phyloP scores from a whole-genome alignment of 2,888 invertebrate species.

The Cheilosia grossa region DNA sequence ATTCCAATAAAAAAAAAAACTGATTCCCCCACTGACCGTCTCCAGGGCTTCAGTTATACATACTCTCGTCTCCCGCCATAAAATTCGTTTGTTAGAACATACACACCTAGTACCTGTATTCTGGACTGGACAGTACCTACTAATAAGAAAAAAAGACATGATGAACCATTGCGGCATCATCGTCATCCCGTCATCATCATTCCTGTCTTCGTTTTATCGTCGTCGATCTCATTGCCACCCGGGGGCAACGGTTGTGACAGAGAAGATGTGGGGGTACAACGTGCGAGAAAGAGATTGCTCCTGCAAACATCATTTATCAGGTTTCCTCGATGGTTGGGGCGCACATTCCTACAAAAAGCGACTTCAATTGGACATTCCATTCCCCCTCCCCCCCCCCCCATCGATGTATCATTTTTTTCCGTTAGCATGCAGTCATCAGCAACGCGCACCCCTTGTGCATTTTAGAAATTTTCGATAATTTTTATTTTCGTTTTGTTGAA shows the following conservation, averaged over 20 bases:
- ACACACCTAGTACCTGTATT: not conserved
- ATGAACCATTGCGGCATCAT: constrained; percentile 52
- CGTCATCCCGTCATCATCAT: constrained; percentile 61
- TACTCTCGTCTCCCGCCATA: too few species aligned
- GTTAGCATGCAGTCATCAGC: constrained; percentile 51
- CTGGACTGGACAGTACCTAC: not conserved
- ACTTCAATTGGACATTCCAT: constrained; percentile 51
- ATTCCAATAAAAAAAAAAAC: not conserved
- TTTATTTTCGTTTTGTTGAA: constrained; percentile 41
- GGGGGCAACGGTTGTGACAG: not conserved
- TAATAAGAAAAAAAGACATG: constrained; percentile 11
- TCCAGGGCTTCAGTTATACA: too few species aligned
- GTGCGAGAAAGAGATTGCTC: constrained; percentile 66
- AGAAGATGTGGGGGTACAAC: constrained; percentile 16
- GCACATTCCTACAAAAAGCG: constrained; percentile 14
- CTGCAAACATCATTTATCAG: constrained; percentile 62
- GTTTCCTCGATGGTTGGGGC: constrained; percentile 47
- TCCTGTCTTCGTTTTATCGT: constrained; percentile 62
- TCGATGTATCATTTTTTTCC: constrained; percentile 31
- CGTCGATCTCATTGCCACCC: constrained; percentile 60
- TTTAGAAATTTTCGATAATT: constrained; percentile 66
- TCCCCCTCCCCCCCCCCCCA: constrained; percentile 15
- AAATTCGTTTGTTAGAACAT: constrained; percentile 9
- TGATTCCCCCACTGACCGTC: constrained; percentile 22
- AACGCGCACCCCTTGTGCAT: constrained; percentile 61